Percentiles rank a stretch among this genome's conserved stretches.
Evolutionary conservation across 2,888 invertebrate genomes (phyloP).

Genomic region (Malthinus flaveolus): DNA sequence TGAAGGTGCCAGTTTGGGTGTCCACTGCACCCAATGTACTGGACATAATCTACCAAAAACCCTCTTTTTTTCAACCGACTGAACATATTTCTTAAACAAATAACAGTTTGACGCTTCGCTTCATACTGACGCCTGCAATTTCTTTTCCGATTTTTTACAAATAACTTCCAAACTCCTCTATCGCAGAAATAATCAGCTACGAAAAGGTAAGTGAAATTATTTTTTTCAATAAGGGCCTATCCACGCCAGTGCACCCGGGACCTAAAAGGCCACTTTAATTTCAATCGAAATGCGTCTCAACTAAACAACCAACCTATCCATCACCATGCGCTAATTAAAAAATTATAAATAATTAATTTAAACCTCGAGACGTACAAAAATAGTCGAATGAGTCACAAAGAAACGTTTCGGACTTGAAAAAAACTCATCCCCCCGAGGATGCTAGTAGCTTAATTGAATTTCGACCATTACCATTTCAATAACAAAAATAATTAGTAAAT

Average conservation of each 20-base stretch:
- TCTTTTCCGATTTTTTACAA: slow-evolving; percentile 9
- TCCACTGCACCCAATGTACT: slow-evolving; percentile 30
- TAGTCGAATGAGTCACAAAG: no score
- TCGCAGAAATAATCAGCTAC: no score
- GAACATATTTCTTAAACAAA: slow-evolving; percentile 29
- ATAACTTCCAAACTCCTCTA: not conserved
- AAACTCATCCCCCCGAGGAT: no score
- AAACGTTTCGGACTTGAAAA: no score
- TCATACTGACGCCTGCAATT: slow-evolving; percentile 11
- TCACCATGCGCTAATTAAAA: no score
- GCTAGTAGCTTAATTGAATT: not conserved
- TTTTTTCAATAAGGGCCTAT: no score
- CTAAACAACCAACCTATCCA: no score
- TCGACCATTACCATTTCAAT: not conserved
- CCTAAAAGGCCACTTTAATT: no score
- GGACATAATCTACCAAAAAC: slow-evolving; percentile 21
- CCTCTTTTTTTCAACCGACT: slow-evolving; percentile 25
- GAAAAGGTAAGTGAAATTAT: no score
- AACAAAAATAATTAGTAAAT: not conserved
- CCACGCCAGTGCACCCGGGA: no score
- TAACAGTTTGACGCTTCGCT: slow-evolving; percentile 26
- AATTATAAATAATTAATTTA: not conserved
- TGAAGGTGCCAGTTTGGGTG: slow-evolving; percentile 39
- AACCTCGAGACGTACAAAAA: not conserved
- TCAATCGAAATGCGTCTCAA: no score